These are phyloP conservation scores for Lophura nycthemera DNA, from an alignment of 2,113 vertebrate species.

Conservation along the genomic window DNA sequence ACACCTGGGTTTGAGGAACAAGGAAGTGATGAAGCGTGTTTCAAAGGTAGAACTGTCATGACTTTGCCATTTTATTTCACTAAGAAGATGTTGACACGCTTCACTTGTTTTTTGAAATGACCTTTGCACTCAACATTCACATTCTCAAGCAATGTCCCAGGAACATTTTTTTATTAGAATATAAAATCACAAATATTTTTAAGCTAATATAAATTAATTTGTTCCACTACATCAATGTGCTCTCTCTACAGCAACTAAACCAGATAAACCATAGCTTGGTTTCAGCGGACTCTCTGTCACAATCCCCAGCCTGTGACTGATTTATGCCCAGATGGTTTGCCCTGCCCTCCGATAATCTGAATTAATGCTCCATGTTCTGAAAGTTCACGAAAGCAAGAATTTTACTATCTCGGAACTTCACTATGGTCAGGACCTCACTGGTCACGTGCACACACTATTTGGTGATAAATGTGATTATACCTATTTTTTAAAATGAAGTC, in stretches of 20 bases:
- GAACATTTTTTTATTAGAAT: not conserved
- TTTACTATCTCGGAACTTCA: not conserved
- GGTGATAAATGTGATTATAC: not conserved
- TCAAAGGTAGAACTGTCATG: not conserved
- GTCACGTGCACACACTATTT: not conserved
- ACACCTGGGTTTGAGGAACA: not conserved
- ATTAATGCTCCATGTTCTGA: not conserved
- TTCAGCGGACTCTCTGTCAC: not conserved
- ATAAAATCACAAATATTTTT: not conserved
- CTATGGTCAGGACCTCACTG: not conserved
- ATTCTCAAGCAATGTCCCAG: not conserved
- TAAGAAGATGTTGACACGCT: not conserved
- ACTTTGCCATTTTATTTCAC: not conserved
- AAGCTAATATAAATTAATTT: not conserved
- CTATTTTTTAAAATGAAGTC: not conserved
- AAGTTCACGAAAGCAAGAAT: not conserved
- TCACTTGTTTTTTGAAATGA: not conserved
- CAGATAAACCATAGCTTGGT: not conserved
- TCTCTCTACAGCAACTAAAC: not conserved
- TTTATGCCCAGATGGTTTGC: too few species aligned
- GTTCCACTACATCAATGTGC: too few species aligned
- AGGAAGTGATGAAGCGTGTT: not conserved
- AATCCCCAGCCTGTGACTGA: not conserved
- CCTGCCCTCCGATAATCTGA: not conserved
- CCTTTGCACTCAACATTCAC: not conserved